A percentile compares a stretch with the other conserved stretches of the same genome.
These are phyloP conservation scores for Ormyrus nitidulus DNA, from an alignment of 2,888 invertebrate genomes.

Conservation along the genomic window DNA sequence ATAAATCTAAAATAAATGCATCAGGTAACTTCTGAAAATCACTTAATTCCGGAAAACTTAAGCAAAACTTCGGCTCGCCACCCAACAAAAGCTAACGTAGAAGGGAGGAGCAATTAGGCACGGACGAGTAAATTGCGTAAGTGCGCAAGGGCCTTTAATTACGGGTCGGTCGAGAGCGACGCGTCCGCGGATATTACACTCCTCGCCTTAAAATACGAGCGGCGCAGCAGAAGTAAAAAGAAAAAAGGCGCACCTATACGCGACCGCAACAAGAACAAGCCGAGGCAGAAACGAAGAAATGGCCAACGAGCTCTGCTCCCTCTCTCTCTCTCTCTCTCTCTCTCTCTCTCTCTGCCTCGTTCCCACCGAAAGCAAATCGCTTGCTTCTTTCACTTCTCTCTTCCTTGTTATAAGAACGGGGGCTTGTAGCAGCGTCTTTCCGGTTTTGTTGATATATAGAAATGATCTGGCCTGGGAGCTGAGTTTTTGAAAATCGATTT, in stretches of 20 bases:
- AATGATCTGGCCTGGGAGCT: not conserved
- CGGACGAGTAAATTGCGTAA: conserved; percentile 50
- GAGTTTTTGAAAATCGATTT: too few species aligned
- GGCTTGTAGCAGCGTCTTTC: conserved; percentile 22
- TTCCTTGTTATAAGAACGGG: conserved; percentile 21
- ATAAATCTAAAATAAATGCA: too few species aligned
- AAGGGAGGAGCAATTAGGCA: conserved; percentile 35
- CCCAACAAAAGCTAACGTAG: not conserved
- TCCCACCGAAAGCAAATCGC: too few species aligned
- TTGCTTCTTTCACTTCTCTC: not conserved
- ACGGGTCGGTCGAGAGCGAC: conserved; percentile 10
- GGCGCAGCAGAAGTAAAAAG: not conserved
- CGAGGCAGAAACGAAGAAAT: conserved; percentile 30
- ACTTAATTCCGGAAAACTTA: too few species aligned
- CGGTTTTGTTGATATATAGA: conserved; percentile 13
- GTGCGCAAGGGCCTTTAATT: conserved; percentile 48
- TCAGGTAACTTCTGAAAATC: too few species aligned
- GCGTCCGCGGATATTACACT: conserved; percentile 41
- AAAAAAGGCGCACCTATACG: conserved; percentile 7
- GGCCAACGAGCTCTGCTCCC: conserved; percentile 30
- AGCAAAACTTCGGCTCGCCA: too few species aligned
- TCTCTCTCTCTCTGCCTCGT: conserved; percentile 12
- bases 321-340: conserved; percentile 6
- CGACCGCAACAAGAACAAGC: conserved; percentile 35
- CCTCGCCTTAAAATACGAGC: conserved; percentile 45